Evolutionary conservation across 2,888 invertebrate genomes (phyloP), one percentile per base, ranked within the genome.

Genomic region (Plagodis pulveraria): DNA sequence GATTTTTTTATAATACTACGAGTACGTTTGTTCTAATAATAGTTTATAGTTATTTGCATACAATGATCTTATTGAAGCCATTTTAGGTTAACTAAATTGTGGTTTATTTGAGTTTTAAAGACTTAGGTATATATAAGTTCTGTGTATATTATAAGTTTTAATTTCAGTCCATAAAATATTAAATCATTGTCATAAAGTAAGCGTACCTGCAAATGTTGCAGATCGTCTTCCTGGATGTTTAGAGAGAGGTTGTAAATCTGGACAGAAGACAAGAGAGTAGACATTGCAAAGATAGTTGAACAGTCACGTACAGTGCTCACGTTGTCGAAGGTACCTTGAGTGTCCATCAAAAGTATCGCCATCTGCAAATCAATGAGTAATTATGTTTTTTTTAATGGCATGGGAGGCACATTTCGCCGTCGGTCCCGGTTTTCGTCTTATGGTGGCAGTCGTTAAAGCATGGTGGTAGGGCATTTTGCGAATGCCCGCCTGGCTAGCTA

Each of bases 311-410:
- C 97, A 35, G 98, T 98, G 68, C 97, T 97, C 85, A 97, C 96
- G 82, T 96, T 97, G 87, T 98, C 98, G 91, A 98, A 99, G 42
- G 98, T 96, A 62, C 98, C 96, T 89, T 98, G 98, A 32, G 98
- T 98, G 83, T 98, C 94, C 64, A 98, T 94, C 74, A 98, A 86
- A 66, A 98, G 93, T 32, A 98, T 94, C 56, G 96, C 97, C 50
- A 97, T 98, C 98, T 8, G 97, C 6, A 22, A 11, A 11, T 6
- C 12, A 47, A 42, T 8, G 5, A 11, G 5, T 22, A 22, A 1
- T 22, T 22, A 22, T 22, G 1, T n/a, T n/a, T n/a, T n/a, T n/a
- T n/a, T n/a, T n/a, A n/a, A n/a, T n/a, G n/a, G n/a, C n/a, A n/a
- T n/a, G n/a, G n/a, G n/a, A n/a, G n/a, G n/a, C n/a, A n/a, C n/a